Percentiles rank a stretch among this genome's conserved stretches.
Evolutionary conservation across 2,888 invertebrate genomes (phyloP).

Genomic region (Spodoptera exigua): DNA sequence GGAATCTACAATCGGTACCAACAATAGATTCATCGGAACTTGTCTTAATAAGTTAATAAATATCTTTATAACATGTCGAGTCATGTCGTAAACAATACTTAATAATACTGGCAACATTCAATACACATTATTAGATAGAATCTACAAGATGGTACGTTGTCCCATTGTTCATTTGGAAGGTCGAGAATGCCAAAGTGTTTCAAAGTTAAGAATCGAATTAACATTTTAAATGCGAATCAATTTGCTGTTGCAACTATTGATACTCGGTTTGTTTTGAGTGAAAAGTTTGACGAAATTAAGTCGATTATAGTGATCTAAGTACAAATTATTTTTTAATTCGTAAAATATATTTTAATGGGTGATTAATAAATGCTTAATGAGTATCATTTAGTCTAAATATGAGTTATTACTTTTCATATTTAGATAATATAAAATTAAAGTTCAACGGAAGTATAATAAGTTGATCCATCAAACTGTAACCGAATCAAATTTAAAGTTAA

Average conservation of each 20-base stretch:
- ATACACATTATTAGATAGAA: conserved; percentile 59
- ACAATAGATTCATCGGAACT: conserved; percentile 53
- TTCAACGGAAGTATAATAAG: too few relatives aligned
- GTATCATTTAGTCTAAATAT: too few relatives aligned
- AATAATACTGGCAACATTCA: conserved; percentile 46
- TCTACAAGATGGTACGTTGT: conserved; percentile 48
- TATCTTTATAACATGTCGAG: conserved; percentile 42
- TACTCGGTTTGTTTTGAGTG: conserved; percentile 53
- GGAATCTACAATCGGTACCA: conserved; percentile 40
- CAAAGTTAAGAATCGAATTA: conserved; percentile 71
- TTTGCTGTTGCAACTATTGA: conserved; percentile 60
- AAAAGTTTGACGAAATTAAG: background rate
- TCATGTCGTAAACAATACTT: conserved; percentile 52
- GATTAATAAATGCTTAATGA: too few relatives aligned
- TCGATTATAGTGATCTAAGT: too few relatives aligned
- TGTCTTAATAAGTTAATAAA: conserved; percentile 54
- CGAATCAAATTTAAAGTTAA: too few relatives aligned
- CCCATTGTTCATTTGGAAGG: conserved; percentile 58
- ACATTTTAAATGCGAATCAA: conserved; percentile 79
- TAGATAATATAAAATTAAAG: too few relatives aligned
- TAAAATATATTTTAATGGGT: too few relatives aligned
- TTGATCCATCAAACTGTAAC: too few relatives aligned
- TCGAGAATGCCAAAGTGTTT: conserved; percentile 51
- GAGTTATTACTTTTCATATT: too few relatives aligned
- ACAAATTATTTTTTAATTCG: too few relatives aligned